A percentile compares a stretch with the other conserved stretches of the same genome.
Conservation (phyloP, 2,888 invertebrate genomes). For the Drosophila suboccidentalis region DNA sequence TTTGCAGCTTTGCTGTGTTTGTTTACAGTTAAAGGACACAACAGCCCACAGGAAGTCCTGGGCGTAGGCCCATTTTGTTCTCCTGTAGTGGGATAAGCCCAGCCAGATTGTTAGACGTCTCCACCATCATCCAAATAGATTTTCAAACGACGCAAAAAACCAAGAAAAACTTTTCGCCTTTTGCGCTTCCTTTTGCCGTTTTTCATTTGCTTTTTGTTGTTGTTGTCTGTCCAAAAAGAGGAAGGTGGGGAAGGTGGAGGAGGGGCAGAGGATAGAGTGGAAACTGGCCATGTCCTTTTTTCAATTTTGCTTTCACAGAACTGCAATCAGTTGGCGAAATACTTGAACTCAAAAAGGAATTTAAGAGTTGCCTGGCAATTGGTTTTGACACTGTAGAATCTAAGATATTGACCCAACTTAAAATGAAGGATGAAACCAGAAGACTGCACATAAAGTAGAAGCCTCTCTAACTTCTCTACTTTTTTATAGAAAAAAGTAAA, state of each 20-base stretch:
- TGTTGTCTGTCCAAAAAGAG: constrained; percentile 22
- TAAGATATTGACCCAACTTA: background rate
- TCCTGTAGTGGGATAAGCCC: constrained; percentile 53
- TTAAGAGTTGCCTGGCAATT: constrained; percentile 36
- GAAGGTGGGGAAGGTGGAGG: background rate
- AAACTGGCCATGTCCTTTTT: constrained; percentile 36
- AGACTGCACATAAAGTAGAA: background rate
- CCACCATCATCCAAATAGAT: constrained; percentile 49
- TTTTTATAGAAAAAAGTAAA: background rate
- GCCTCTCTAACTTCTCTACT: background rate
- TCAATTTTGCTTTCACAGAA: constrained; percentile 46
- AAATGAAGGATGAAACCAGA: background rate
- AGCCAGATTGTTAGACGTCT: constrained; percentile 36
- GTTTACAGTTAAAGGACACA: constrained; percentile 70
- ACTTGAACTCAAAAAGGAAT: constrained; percentile 49
- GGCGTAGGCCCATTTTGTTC: constrained; percentile 55
- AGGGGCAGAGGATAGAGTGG: background rate
- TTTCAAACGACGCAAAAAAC: constrained; percentile 44
- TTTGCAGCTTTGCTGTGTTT: constrained; percentile 70
- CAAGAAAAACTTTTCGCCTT: constrained; percentile 51
- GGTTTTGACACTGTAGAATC: constrained; percentile 3
- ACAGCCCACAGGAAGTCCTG: constrained; percentile 55
- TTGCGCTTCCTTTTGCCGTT: constrained; percentile 41
- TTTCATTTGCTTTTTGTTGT: constrained; percentile 42
- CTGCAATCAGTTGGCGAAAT: constrained; percentile 47